phyloP scores from a whole-genome alignment of 2,888 invertebrate species.

The Embidobia sp. region DNA sequence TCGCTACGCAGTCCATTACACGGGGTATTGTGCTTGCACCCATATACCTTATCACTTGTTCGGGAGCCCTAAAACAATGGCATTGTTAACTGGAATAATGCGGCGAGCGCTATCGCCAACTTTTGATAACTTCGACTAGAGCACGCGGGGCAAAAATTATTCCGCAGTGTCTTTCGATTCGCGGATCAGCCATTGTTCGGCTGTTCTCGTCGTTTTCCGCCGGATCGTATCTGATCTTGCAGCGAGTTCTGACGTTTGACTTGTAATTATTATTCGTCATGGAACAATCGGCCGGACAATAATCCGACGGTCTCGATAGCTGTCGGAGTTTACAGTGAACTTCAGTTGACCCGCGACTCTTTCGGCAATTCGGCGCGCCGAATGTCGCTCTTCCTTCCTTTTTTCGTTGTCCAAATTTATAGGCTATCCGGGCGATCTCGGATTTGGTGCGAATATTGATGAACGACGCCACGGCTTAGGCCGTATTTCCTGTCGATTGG shows the following conservation, averaged over 20 bases:
- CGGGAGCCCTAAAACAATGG: constrained; percentile 54
- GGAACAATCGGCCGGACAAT: constrained; percentile 18
- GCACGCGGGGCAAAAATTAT: constrained; percentile 25
- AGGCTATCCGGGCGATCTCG: constrained; percentile 44
- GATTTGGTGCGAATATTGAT: constrained; percentile 54
- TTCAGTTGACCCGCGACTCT: constrained; percentile 32
- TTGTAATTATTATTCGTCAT: too few relatives aligned
- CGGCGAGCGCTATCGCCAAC: constrained; percentile 43
- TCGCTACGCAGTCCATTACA: constrained; percentile 55
- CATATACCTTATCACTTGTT: constrained; percentile 57
- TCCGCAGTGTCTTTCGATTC: constrained; percentile 28
- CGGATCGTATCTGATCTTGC: too few relatives aligned
- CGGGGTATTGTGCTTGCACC: constrained; percentile 52
- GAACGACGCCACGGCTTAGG: constrained; percentile 56
- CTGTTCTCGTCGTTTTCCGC: not conserved
- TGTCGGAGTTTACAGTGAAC: constrained; percentile 33
- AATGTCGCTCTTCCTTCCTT: constrained; percentile 46
- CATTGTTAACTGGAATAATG: constrained; percentile 58
- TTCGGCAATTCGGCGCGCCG: constrained; percentile 1
- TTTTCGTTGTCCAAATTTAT: constrained; percentile 52
- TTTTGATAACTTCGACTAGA: constrained; percentile 53
- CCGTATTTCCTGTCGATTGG: constrained; percentile 33
- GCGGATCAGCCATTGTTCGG: not conserved
- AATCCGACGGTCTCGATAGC: constrained; percentile 50
- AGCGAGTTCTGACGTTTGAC: too few relatives aligned